A percentile compares a stretch with the other conserved stretches of the same genome.
Conservation (phyloP, 2,797 vertebrate genomes). For the Nannoperca australis region DNA sequence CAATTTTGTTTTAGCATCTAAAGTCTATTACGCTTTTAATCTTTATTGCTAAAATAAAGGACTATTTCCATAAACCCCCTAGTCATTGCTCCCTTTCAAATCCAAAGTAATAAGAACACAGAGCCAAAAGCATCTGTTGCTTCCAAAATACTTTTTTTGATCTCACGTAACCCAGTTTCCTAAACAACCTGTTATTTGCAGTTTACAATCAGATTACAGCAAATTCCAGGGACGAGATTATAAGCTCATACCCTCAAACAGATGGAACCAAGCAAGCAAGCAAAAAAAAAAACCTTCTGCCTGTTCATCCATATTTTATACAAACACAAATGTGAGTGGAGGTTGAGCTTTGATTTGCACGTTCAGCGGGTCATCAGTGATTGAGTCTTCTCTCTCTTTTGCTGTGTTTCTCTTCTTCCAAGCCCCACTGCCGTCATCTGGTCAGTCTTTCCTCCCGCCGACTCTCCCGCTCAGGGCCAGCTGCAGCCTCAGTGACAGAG, state of each 20-base stretch:
- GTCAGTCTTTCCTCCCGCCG: slow-evolving; percentile 73
- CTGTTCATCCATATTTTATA: slow-evolving; percentile 26
- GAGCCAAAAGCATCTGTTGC: slow-evolving; percentile 58
- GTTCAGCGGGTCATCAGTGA: background rate
- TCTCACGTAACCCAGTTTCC: slow-evolving; percentile 61
- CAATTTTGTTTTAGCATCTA: background rate
- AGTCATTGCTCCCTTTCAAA: slow-evolving; percentile 8
- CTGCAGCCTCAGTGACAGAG: slow-evolving; percentile 79
- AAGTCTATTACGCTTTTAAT: background rate
- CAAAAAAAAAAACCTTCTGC: background rate
- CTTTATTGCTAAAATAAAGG: slow-evolving; percentile 6
- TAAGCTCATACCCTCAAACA: slow-evolving; percentile 32
- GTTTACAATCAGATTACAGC: slow-evolving; percentile 70
- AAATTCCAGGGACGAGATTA: slow-evolving; percentile 61
- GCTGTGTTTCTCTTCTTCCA: slow-evolving; percentile 49
- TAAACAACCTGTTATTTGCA: slow-evolving; percentile 55
- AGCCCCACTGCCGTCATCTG: slow-evolving; percentile 74
- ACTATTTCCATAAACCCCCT: background rate
- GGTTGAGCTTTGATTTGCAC: slow-evolving; percentile 18
- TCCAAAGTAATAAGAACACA: slow-evolving; percentile 23
- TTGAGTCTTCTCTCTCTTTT: slow-evolving; percentile 11
- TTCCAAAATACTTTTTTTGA: slow-evolving; percentile 43
- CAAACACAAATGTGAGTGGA: background rate
- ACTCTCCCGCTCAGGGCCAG: slow-evolving; percentile 74
- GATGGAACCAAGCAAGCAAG: slow-evolving; percentile 47